Percentiles rank a stretch among this genome's conserved stretches.
These are phyloP conservation scores for Prietella phreatophila DNA, from an alignment of 2,113 vertebrate species.

Conservation along the genomic window DNA sequence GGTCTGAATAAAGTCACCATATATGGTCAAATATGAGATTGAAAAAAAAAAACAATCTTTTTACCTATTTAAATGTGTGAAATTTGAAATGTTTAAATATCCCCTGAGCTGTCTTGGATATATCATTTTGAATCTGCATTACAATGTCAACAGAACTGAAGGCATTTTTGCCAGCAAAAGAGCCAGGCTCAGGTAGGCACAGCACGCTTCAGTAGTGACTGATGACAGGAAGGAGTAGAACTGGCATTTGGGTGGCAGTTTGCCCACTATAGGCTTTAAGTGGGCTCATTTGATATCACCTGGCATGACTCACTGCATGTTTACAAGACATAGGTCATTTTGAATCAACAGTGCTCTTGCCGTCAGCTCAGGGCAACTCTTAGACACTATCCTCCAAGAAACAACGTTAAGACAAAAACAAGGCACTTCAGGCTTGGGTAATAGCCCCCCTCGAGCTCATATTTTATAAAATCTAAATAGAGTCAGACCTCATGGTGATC, in stretches of 20 bases:
- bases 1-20: constrained; percentile 9
- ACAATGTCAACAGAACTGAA: constrained; percentile 20
- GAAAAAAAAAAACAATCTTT: neutral
- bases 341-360: neutral
- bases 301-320: neutral
- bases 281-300: constrained; percentile 22
- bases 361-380: constrained; percentile 9
- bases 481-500: neutral
- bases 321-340: constrained; percentile 40
- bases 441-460: constrained; percentile 13
- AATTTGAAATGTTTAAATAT: constrained; percentile 24
- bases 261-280: constrained; percentile 13
- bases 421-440: constrained; percentile 5
- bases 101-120: neutral
- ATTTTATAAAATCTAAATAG: constrained; percentile 23
- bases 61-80: constrained; percentile 1
- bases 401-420: constrained; percentile 3
- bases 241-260: constrained; percentile 35
- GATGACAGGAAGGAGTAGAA: constrained; percentile 36
- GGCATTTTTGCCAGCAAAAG: neutral
- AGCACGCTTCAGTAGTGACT: constrained; percentile 34
- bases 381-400: constrained; percentile 17
- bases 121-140: constrained; percentile 23
- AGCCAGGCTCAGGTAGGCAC: neutral
- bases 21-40: neutral